Percentiles rank a stretch among this genome's conserved stretches.
These are phyloP conservation scores for Regulus satrapa DNA, from an alignment of 2,113 vertebrate genomes.

Conservation along the genomic window DNA sequence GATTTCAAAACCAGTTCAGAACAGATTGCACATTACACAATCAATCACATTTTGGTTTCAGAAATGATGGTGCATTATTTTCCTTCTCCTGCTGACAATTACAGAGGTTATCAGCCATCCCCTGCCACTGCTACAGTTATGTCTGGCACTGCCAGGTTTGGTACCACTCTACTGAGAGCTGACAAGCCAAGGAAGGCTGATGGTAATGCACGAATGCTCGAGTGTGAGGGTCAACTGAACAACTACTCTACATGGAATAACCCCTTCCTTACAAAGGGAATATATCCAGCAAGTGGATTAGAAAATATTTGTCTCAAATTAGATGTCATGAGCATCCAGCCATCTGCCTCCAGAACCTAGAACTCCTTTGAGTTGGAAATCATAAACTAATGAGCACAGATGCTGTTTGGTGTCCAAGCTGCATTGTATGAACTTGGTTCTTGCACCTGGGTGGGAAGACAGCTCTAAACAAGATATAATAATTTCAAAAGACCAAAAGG, in stretches of 20 bases:
- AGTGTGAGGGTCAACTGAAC: neutral
- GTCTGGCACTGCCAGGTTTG: neutral
- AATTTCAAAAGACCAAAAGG: neutral
- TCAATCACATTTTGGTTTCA: neutral
- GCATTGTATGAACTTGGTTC: neutral
- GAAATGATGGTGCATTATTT: neutral
- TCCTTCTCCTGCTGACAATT: neutral
- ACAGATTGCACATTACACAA: conserved; percentile 42
- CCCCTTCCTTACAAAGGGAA: neutral
- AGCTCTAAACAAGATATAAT: neutral
- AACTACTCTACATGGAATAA: neutral
- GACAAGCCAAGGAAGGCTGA: neutral
- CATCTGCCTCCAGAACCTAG: neutral
- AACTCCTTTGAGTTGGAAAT: neutral
- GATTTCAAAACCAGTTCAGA: neutral
- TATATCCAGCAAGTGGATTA: neutral
- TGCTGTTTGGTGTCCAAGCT: neutral
- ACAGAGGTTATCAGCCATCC: neutral
- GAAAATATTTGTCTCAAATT: neutral
- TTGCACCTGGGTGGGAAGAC: rapidly evolving
- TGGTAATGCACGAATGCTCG: neutral
- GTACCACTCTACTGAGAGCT: neutral
- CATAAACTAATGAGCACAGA: neutral
- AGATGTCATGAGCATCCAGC: neutral
- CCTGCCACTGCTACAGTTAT: neutral